These are phyloP conservation scores for Azemiops feae DNA, from an alignment of 2,113 vertebrate genomes.

Conservation along the genomic window DNA sequence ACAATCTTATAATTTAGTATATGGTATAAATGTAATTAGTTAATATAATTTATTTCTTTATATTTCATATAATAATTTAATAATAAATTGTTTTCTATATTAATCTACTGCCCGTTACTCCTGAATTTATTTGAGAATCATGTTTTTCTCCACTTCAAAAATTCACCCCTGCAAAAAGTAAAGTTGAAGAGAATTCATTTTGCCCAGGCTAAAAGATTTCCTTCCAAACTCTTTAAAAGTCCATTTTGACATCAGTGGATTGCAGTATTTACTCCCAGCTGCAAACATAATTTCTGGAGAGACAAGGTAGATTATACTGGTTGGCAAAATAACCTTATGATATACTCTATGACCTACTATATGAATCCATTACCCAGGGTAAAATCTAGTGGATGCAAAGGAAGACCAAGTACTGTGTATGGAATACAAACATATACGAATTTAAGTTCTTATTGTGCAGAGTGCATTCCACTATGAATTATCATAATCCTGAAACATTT, in stretches of 20 bases:
- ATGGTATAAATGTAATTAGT: background rate
- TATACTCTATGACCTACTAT: background rate
- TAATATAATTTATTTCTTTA: background rate
- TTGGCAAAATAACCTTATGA: background rate
- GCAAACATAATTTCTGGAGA: background rate
- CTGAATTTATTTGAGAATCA: background rate
- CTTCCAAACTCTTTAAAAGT: background rate
- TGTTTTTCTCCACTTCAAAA: background rate
- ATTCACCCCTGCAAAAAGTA: background rate
- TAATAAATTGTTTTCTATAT: background rate
- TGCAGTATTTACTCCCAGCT: background rate
- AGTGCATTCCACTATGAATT: background rate
- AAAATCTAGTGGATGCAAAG: background rate
- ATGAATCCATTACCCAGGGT: background rate
- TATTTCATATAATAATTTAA: background rate
- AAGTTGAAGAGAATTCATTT: background rate
- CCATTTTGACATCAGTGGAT: background rate
- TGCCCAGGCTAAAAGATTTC: background rate
- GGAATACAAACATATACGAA: background rate
- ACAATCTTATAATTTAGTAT: background rate
- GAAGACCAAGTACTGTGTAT: background rate
- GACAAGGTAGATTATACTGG: background rate
- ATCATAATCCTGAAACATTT: background rate
- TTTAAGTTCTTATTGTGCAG: background rate
- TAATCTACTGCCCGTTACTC: background rate